Conservation (phyloP, 2,888 invertebrate species). For the Sesamia inferens region DNA sequence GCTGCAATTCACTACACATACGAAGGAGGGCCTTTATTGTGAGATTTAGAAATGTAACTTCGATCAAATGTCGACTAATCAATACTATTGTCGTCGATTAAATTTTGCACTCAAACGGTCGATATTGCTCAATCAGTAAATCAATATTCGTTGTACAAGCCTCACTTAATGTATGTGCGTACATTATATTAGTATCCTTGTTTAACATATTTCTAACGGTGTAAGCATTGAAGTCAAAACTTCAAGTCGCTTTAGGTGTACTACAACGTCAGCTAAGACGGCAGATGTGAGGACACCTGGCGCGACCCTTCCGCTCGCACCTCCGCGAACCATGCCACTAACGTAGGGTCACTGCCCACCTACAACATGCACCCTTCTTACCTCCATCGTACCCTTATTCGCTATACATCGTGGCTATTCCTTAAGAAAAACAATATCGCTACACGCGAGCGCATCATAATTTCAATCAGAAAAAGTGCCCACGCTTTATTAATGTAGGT, state of each 20-base stretch:
- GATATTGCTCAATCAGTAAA: slow-evolving; percentile 18
- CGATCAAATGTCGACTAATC: slow-evolving; percentile 77
- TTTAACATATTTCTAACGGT: slow-evolving; percentile 72
- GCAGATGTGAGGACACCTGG: slow-evolving; percentile 89
- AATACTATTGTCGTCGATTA: slow-evolving; percentile 67
- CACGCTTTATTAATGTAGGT: slow-evolving; percentile 70
- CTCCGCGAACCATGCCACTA: slow-evolving; percentile 69
- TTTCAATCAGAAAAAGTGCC: slow-evolving; percentile 80
- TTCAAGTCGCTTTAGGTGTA: slow-evolving; percentile 76
- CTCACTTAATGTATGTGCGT: slow-evolving; percentile 11
- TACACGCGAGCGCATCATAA: slow-evolving; percentile 84
- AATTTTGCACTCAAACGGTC: slow-evolving; percentile 64
- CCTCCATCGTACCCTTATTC: slow-evolving; percentile 76
- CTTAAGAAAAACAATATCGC: slow-evolving; percentile 80
- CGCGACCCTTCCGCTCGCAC: slow-evolving; percentile 86
- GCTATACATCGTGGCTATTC: slow-evolving; percentile 68
- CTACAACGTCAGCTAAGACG: slow-evolving; percentile 80
- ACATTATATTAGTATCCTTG: slow-evolving; percentile 27
- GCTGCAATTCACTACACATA: slow-evolving; percentile 81
- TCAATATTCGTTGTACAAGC: neutral
- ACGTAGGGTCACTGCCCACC: slow-evolving; percentile 87
- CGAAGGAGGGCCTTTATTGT: slow-evolving; percentile 75
- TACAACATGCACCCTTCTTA: slow-evolving; percentile 82
- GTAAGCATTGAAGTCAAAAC: slow-evolving; percentile 75
- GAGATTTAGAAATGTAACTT: slow-evolving; percentile 69